phyloP scores from a whole-genome alignment of 2,888 invertebrate genomes.

The Acleris sparsana region DNA sequence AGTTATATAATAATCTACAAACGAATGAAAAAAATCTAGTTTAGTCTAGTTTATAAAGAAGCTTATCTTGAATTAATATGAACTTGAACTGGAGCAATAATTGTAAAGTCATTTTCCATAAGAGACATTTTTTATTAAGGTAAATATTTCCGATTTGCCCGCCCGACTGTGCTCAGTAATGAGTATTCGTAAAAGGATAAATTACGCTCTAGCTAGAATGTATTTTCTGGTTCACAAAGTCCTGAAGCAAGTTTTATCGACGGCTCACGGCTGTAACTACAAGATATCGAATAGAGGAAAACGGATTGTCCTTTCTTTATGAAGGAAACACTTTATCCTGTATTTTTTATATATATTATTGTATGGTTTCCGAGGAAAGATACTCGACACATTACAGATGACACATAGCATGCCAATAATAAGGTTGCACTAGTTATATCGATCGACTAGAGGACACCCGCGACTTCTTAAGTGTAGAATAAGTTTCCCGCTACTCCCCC shows the following conservation, averaged over 20 bases:
- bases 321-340: slow-evolving; percentile 25
- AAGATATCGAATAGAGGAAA: slow-evolving; percentile 22
- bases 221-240: neutral
- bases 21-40: too few species aligned
- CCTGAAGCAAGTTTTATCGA: neutral
- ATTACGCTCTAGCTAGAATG: neutral
- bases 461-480: too few species aligned
- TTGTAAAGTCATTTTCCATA: neutral
- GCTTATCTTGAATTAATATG: neutral
- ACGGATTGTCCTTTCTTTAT: slow-evolving; percentile 24
- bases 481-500: too few species aligned
- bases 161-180: slow-evolving; percentile 13
- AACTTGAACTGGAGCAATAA: neutral
- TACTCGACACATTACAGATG: slow-evolving; percentile 23
- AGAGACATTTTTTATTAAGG: slow-evolving; percentile 11
- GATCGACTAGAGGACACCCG: too few species aligned
- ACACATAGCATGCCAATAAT: too few species aligned
- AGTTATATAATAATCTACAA: too few species aligned
- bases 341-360: slow-evolving; percentile 31
- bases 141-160: slow-evolving; percentile 11
- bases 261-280: slow-evolving; percentile 15
- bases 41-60: too few species aligned
- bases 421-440: neutral
- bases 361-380: slow-evolving; percentile 32
- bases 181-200: slow-evolving; percentile 7